These are phyloP conservation scores for Strix occidentalis DNA, from an alignment of 2,797 vertebrate species.

Conservation along the genomic window DNA sequence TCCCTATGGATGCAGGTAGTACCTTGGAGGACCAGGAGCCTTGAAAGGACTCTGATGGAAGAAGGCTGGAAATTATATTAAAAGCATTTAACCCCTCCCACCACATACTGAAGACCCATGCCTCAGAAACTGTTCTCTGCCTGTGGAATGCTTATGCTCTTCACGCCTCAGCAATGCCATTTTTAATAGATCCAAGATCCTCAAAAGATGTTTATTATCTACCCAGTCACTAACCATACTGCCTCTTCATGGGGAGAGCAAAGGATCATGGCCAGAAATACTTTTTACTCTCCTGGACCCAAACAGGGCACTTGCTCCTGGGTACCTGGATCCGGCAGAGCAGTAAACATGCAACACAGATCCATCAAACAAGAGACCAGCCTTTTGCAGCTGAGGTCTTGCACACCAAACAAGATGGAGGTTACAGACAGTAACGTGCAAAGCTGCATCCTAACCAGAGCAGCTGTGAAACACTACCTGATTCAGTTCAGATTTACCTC, in stretches of 20 bases:
- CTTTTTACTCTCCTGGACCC: background rate
- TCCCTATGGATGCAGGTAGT: background rate
- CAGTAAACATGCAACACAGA: accelerated
- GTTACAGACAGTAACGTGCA: background rate
- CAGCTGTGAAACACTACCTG: background rate
- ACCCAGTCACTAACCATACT: background rate
- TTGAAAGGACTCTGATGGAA: background rate
- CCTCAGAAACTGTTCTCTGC: background rate
- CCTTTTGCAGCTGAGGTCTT: background rate
- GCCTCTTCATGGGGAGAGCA: background rate
- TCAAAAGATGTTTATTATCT: background rate
- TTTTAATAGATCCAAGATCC: background rate
- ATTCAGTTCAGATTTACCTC: background rate
- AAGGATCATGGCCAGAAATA: background rate
- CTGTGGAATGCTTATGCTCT: background rate
- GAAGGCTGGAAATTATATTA: background rate
- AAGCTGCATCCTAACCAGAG: background rate
- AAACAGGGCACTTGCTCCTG: background rate
- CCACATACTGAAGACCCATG: background rate
- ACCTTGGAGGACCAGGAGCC: background rate
- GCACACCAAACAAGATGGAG: background rate
- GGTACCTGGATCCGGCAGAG: background rate
- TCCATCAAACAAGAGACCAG: background rate
- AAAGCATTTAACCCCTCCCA: background rate
- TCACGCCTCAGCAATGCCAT: background rate